Percentiles rank a stretch among this genome's conserved stretches.
phyloP scores from a whole-genome alignment of 2,113 vertebrate genomes.

The Sus scrofa region T2T-Sscrofa CM000820.6:90023501-90024000 shows the following conservation, averaged over 20 bases:
- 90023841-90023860: conserved; percentile 43
- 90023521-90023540: neutral
- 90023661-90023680: neutral
- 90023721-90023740: conserved; percentile 25
- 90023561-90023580: neutral
- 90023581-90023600: neutral
- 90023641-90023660: neutral
- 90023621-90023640: neutral
- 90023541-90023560: neutral
- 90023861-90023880: conserved; percentile 51
- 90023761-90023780: conserved; percentile 28
- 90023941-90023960: conserved; percentile 27
- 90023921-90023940: conserved; percentile 17
- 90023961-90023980: neutral
- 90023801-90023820: neutral
- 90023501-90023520: neutral
- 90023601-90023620: neutral
- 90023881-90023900: conserved; percentile 40
- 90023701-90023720: neutral
- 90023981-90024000: neutral
- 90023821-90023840: neutral
- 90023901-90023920: conserved; percentile 23
- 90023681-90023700: neutral
- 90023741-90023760: conserved; percentile 6
- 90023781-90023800: conserved; percentile 11